phyloP scores from a whole-genome alignment of 2,888 invertebrate genomes.

The Strigamia transsilvanica region DNA sequence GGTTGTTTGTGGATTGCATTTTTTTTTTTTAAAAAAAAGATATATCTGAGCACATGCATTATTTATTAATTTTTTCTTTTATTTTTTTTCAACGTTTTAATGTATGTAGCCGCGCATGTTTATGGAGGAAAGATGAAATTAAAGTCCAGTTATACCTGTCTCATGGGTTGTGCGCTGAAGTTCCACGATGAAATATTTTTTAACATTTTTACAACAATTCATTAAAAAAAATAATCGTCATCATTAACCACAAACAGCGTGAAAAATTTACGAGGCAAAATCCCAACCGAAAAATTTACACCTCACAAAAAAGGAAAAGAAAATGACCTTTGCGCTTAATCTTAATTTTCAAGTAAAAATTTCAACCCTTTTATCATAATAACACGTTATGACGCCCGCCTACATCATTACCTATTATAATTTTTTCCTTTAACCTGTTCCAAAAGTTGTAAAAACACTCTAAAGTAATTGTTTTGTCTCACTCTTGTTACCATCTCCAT shows the following conservation, averaged over 20 bases:
- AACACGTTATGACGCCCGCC: neutral
- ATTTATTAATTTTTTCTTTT: no score
- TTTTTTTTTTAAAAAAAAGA: no score
- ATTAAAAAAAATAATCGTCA: constrained; percentile 16
- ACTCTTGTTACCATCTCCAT: constrained; percentile 5
- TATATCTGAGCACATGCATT: no score
- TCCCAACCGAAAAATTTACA: neutral
- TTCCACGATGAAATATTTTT: neutral
- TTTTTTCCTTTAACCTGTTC: neutral
- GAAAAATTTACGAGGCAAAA: neutral
- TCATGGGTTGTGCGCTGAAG: neutral
- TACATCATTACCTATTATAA: constrained; percentile 2
- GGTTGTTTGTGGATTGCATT: no score
- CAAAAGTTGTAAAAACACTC: constrained; percentile 8
- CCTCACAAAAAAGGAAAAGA: neutral
- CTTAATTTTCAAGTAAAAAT: neutral
- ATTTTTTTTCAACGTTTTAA: neutral
- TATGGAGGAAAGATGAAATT: neutral
- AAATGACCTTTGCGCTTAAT: neutral
- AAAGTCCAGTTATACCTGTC: constrained; percentile 4
- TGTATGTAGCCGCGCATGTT: neutral
- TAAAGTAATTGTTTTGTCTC: constrained; percentile 22
- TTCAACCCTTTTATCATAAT: neutral
- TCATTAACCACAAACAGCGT: constrained; percentile 2
- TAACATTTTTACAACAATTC: neutral